Base-by-base conservation (phyloP, 2,888 invertebrate genomes). In the Eretmocerus hayati region DNA sequence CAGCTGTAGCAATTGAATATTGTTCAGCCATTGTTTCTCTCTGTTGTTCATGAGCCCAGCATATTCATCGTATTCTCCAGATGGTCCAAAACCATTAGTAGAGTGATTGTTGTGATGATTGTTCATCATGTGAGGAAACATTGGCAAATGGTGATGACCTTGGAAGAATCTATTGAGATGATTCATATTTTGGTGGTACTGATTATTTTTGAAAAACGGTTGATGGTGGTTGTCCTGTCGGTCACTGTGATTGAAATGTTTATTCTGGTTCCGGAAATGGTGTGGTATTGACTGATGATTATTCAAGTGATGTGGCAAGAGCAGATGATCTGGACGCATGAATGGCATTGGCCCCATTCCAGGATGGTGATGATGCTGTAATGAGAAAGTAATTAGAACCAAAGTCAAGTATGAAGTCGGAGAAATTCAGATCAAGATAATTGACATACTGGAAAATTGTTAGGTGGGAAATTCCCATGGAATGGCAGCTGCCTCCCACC, bases 21-120 rank as follows among this genome's bases (percentile, higher is more conserved):
- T 93, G 56, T 94, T 83, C 11, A 99, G 76, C 93, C 96, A 96
- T 59, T 95, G 93, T 62, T 95, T 94, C 69, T 99, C 97, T 22
- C 90, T 80, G 55, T 81, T 81, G 13, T 89, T 89, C 97, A 99
- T 97, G 11, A 97, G 76, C 1, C 94, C 95, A 0, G 87, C 85
- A 67, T 90, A 94, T 57, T 89, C 88, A 62, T 92, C 90, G 53
- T 74, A 75, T 36, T 76, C 77, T 32, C 72, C 74, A 58, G 63
- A 63, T 16, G 60, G 61, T 47, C 55, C 56, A n/a, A 60, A 20
- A 16, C 67, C 69, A 53, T 68, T 66, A 56, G 62, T 67, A 32
- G 62, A 57, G 35, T 64, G 63, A 41, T 66, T 58, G 51, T 62
- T 62, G 30, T 62, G 59, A 42, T 62, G 62, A 41, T 65, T 60